A percentile compares a stretch with the other conserved stretches of the same genome.
These are phyloP conservation scores for Phrynocephalus vlangalii DNA, from an alignment of 2,797 vertebrate species.

Conservation along the genomic window DNA sequence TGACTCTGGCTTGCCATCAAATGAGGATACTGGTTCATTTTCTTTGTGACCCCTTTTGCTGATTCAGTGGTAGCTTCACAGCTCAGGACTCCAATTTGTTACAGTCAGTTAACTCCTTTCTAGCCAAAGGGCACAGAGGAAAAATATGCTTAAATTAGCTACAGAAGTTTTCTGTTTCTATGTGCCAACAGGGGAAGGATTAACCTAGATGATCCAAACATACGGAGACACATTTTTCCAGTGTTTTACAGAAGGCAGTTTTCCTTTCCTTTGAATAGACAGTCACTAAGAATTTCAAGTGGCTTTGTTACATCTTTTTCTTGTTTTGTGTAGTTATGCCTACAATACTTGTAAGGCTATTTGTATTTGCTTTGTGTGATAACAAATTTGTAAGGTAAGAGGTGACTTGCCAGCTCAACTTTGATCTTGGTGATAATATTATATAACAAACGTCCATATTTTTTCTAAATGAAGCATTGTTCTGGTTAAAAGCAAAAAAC, in stretches of 20 bases:
- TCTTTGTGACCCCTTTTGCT: constrained; percentile 34
- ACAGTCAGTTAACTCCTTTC: constrained; percentile 19
- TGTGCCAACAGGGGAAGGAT: constrained; percentile 14
- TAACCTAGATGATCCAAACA: constrained; percentile 17
- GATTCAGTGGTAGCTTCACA: constrained; percentile 23
- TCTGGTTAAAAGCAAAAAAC: background rate
- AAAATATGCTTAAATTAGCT: constrained; percentile 46
- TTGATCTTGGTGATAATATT: background rate
- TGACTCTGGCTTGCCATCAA: constrained; percentile 13
- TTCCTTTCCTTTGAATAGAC: constrained; percentile 42
- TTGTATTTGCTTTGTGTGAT: background rate
- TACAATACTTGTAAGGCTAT: constrained; percentile 15
- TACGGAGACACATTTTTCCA: background rate
- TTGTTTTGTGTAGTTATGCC: constrained; percentile 17
- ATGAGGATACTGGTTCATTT: background rate
- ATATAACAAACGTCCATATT: background rate
- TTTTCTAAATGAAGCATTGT: background rate
- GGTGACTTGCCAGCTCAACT: background rate
- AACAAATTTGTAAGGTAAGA: background rate
- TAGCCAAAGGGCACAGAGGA: constrained; percentile 23
- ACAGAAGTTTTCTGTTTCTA: constrained; percentile 33
- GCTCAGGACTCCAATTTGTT: constrained; percentile 43
- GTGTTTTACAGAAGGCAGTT: constrained; percentile 25
- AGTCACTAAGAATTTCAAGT: constrained; percentile 33
- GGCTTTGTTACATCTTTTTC: background rate